phyloP scores from a whole-genome alignment of 2,113 vertebrate genomes.

The human region DNA sequence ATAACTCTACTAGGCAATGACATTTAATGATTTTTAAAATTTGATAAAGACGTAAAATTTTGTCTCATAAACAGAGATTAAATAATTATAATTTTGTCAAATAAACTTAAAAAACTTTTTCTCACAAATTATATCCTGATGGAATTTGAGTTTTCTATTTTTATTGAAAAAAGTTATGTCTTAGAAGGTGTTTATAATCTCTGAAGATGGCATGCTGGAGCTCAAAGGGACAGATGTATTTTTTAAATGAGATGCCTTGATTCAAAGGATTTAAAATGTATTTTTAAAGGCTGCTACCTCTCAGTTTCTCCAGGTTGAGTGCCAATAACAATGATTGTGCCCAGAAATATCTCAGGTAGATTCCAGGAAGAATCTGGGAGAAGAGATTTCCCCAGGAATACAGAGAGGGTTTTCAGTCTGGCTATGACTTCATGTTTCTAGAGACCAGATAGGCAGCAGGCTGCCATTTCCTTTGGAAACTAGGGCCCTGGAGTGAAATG shows the following conservation, averaged over 20 bases:
- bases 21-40: slow-evolving; percentile 40
- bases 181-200: not conserved
- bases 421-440: not conserved
- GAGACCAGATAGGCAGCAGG: not conserved
- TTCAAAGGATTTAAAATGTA: not conserved
- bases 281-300: not conserved
- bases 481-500: not conserved
- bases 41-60: slow-evolving; percentile 8
- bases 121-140: not conserved
- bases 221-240: not conserved
- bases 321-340: not conserved
- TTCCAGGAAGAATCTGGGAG: not conserved
- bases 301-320: not conserved
- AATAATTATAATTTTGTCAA: slow-evolving; percentile 26
- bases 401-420: not conserved
- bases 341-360: not conserved
- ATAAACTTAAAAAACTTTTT: not conserved
- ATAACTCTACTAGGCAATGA: not conserved
- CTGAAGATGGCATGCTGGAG: not conserved
- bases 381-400: not conserved
- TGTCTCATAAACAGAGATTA: slow-evolving; percentile 28
- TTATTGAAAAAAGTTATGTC: not conserved
- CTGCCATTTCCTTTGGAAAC: not conserved
- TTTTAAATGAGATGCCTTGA: not conserved
- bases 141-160: slow-evolving; percentile 40